phyloP scores from a whole-genome alignment of 2,888 invertebrate genomes.

The Hanleya hanleyi region DNA sequence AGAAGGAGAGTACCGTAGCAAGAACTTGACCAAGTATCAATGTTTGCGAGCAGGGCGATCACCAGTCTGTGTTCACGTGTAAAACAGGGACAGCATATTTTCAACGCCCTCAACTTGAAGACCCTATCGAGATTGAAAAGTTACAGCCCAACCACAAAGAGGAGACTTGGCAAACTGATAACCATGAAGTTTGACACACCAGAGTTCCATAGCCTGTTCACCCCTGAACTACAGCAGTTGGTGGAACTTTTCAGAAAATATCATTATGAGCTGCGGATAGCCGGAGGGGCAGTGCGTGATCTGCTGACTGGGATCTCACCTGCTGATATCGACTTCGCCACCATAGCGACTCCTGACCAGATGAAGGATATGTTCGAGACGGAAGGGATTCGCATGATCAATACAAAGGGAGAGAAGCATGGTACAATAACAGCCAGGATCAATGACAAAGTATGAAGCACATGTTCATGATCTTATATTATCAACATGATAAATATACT shows the following conservation, averaged over 20 bases:
- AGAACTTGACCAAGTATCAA: no score
- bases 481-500: not conserved
- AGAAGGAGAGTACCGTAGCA: no score
- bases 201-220: constrained; percentile 77
- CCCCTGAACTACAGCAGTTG: constrained; percentile 84
- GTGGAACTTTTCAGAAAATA: constrained; percentile 83
- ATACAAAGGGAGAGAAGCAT: constrained; percentile 78
- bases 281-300: constrained; percentile 95
- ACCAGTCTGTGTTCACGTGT: no score
- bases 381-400: constrained; percentile 92
- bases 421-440: constrained; percentile 96
- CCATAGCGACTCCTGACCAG: constrained; percentile 94
- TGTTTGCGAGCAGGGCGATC: no score
- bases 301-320: constrained; percentile 70
- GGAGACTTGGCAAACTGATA: constrained; percentile 28
- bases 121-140: not conserved
- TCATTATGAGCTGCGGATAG: constrained; percentile 87
- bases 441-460: constrained; percentile 83
- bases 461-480: constrained; percentile 74
- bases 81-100: no score
- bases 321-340: constrained; percentile 97
- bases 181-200: constrained; percentile 67
- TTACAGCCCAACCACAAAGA: not conserved
- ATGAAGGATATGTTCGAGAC: constrained; percentile 94
- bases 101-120: no score